Evolutionary conservation across 2,797 vertebrate genomes (phyloP).

Genomic region (Pangasius larnaudii): DNA sequence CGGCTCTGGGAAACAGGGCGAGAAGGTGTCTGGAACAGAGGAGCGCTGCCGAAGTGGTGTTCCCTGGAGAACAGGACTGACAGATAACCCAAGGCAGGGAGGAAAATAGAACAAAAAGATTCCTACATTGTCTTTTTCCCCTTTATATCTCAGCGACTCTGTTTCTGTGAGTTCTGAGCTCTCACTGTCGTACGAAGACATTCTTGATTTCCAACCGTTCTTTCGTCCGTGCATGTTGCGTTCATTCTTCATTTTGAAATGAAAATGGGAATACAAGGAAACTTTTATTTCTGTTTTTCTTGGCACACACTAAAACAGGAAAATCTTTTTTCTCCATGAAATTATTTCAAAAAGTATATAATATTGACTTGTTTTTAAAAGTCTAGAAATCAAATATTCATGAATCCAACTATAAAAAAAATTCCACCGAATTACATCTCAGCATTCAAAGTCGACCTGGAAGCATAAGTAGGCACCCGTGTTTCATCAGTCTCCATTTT

Average conservation of each 20-base stretch:
- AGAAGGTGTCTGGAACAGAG: constrained; percentile 66
- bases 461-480: not conserved
- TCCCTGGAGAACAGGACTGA: constrained; percentile 66
- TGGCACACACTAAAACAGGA: not conserved
- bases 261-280: not conserved
- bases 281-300: not conserved
- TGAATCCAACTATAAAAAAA: not conserved
- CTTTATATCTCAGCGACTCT: not conserved
- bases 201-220: not conserved
- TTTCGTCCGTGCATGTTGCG: not conserved
- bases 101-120: constrained; percentile 61
- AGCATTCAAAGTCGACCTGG: not conserved
- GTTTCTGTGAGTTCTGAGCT: constrained; percentile 29
- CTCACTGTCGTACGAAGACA: not conserved
- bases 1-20: constrained; percentile 62
- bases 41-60: constrained; percentile 65
- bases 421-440: not conserved
- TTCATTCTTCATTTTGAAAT: not conserved
- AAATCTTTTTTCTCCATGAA: not conserved
- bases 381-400: not conserved
- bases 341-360: not conserved
- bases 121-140: constrained; percentile 33
- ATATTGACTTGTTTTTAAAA: not conserved
- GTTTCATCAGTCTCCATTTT: not conserved
- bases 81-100: constrained; percentile 68